Base-by-base conservation (phyloP, 2,113 vertebrate genomes). In the Sinocyclocheilus anophthalmus region DNA sequence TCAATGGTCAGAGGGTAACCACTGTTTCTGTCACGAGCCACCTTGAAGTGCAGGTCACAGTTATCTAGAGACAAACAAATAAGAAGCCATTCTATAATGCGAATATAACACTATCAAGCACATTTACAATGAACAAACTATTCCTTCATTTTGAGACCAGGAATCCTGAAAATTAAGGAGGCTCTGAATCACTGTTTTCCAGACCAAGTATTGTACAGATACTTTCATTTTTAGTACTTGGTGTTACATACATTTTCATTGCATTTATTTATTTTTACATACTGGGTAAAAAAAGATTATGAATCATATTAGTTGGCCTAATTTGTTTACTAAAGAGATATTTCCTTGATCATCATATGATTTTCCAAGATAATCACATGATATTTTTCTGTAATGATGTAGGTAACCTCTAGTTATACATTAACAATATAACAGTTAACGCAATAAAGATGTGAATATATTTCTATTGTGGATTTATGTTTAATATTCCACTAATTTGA, bases 31-130 rank as follows among this genome's bases (percentile, higher is more conserved):
- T 96, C 96, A 77, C 96, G 94, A 78, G 95, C 94, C 7, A 96
- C 95, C 80, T 96, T 96, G 88, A 96, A 96, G 89, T 96, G 96
- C 85, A 96, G 94, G 76, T 96, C 96, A 20, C 95, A 95, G 85
- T 96, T 96, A 91, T 96, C 95, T 96, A 89, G 26, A 85, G 22
- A 87, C 73, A 77, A 73, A 59, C 48, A 61, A 70, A 72, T 10
- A 39, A 72, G 33, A 39, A 72, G 5, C 57, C 12, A 22, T n/a
- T 12, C 26, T 50, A 13, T 50, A 14, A 59, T 48, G 57, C 16
- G 1, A 12, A 63, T 45, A 65, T 45, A 14, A 37, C 20, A 57
- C 81, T 10, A 59, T 10, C 18, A 86, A n/a, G 14, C 14, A 45
- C 3, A 18, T 67, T 67, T 30, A 7, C 33, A 72, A 22, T 22